These are phyloP conservation scores for Jaculus jaculus DNA, from an alignment of 2,113 vertebrate genomes.

Conservation along the genomic window DNA sequence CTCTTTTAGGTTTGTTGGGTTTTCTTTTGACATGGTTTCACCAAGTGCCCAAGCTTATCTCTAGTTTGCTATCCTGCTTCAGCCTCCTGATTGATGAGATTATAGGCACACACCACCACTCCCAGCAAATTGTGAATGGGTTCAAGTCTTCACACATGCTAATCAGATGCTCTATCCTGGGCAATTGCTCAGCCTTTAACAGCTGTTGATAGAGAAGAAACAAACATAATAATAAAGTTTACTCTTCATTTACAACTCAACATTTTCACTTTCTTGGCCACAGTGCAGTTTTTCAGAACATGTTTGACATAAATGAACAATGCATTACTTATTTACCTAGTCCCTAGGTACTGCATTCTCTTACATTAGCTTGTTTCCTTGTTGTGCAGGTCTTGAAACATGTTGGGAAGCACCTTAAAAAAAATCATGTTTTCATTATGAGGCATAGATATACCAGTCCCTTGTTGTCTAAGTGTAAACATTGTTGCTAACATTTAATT, in stretches of 20 bases:
- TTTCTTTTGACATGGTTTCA: too few species aligned
- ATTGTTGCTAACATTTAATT: constrained; percentile 21
- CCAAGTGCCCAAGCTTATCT: too few species aligned
- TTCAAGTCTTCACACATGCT: not conserved
- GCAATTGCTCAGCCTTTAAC: not conserved
- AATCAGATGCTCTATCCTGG: not conserved
- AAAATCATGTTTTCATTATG: constrained; percentile 47
- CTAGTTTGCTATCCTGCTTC: too few species aligned
- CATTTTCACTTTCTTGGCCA: not conserved
- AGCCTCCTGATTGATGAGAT: too few species aligned
- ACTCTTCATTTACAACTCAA: not conserved
- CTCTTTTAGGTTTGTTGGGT: too few species aligned
- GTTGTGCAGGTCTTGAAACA: not conserved
- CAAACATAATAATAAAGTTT: not conserved
- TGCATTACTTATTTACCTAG: not conserved
- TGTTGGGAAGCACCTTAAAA: not conserved
- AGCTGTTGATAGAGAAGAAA: not conserved
- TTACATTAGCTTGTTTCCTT: not conserved
- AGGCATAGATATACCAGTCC: not conserved
- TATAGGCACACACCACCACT: too few species aligned
- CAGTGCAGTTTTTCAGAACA: constrained; percentile 11
- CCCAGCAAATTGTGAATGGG: too few species aligned
- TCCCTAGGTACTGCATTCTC: not conserved
- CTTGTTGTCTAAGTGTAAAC: constrained; percentile 13
- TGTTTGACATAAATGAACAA: not conserved